Base-by-base conservation (phyloP, 2,888 invertebrate genomes). In the Drosophila cognata region DNA sequence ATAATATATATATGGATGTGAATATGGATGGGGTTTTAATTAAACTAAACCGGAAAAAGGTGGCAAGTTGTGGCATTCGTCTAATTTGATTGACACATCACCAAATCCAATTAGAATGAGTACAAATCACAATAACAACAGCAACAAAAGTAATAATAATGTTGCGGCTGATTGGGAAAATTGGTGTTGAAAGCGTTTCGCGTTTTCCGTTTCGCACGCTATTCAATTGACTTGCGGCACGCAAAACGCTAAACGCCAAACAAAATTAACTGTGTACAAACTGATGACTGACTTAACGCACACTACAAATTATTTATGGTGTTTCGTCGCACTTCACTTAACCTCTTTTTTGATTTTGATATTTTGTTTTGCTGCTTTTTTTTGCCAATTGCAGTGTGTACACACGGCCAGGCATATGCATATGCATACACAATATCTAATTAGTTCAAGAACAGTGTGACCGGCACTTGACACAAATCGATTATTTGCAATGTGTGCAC, bases 151-250 rank as follows among this genome's bases (percentile, higher is more conserved):
- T 46, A 8, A 46, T 46, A 46, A 16, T 18, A 18, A 8, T 25
- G 21, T 46, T 46, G 8, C 8, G 11, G 38, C 29, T 60, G 64
- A 61, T 57, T 62, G 57, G 61, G 28, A 21, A 52, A 78, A 76
- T 67, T 74, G 63, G 38, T 58, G 67, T 31, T 25, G 46, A 46
- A 46, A 25, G 46, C 46, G 25, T 35, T 13, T 7, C 11, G 53
- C 33, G 33, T 28, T 28, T 53, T 25, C 16, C 33, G 33, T 29
- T 70, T 65, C 50, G 61, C 82, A 84, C 84, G 84, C 88, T 84
- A 89, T 76, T 87, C 79, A 87, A 84, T 84, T 89, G 75, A 58
- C 55, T 57, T 52, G 62, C 52, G 65, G 43, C 89, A 89, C 89
- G 84, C 84, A 71, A 78, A 81, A 71, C 72, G 50, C n/a, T 70